A percentile compares a stretch with the other conserved stretches of the same genome.
phyloP scores from a whole-genome alignment of 2,113 vertebrate genomes.

The Canis aureus region DNA sequence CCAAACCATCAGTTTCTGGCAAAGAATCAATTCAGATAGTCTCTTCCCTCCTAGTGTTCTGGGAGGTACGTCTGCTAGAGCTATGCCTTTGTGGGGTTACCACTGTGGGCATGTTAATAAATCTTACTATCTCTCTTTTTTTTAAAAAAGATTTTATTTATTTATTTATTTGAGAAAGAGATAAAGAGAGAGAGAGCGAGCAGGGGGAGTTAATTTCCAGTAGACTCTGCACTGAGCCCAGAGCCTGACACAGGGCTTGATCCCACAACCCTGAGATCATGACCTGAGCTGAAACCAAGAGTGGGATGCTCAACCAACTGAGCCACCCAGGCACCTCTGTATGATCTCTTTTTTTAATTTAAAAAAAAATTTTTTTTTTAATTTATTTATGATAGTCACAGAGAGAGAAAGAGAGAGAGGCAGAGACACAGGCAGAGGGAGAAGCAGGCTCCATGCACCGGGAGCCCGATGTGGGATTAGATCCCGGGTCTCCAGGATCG shows the following conservation, averaged over 20 bases:
- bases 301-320: background rate
- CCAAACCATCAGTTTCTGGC: background rate
- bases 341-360: background rate
- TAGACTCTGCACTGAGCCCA: background rate
- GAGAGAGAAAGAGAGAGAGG: too few species aligned
- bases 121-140: background rate
- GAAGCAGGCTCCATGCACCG: too few species aligned
- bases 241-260: background rate
- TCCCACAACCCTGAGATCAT: background rate
- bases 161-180: background rate
- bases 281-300: background rate
- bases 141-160: background rate
- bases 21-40: background rate
- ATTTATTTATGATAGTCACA: too few species aligned
- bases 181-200: fast-evolving
- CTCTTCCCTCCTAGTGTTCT: background rate
- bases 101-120: background rate
- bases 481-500: too few species aligned
- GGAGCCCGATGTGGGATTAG: too few species aligned
- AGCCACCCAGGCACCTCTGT: background rate
- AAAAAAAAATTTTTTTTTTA: too few species aligned
- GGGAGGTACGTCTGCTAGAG: background rate
- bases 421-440: too few species aligned
- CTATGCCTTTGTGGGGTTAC: background rate
- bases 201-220: background rate